Evolutionary conservation across 2,888 invertebrate genomes (phyloP), one percentile per base, ranked within the genome.

Genomic region (Uloborus plumipes): DNA sequence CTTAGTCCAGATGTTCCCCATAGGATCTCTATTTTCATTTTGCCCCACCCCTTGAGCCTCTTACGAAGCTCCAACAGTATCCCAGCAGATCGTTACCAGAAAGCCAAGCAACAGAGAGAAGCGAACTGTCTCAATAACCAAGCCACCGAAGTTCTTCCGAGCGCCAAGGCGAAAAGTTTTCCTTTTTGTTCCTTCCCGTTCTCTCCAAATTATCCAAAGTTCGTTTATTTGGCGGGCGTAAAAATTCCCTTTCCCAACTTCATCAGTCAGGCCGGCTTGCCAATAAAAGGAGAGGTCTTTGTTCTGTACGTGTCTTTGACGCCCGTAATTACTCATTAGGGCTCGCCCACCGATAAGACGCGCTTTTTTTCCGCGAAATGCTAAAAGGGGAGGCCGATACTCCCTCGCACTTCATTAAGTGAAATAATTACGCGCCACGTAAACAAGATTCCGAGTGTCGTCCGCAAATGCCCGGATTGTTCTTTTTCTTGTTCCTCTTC

Each of bases 281-380:
- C 70, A 70, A 70, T 70, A 70, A 53, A 58, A 70, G 55, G 47
- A 18, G 58, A 22, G 55, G 39, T 39, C 55, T n/a, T 55, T 16
- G 15, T n/a, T 55, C 20, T 9, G 11, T 51, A n/a, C 53, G 31
- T 70, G 70, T 58, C 58, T 70, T 70, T 70, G 70, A 70, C 70
- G 58, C 70, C 31, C 47, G 47, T 58, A 70, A 70, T 70, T 70
- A 70, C 70, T 70, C 70, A 70, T 70, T 70, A 70, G 70, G 16
- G 31, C 70, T 31, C 47, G 53, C 55, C 9, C n/a, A 20, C 18
- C 55, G n/a, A 18, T 55, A 18, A n/a, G 18, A 55, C 55, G 55
- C 20, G 39, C 39, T 39, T 39, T 67, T n/a, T 67, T 67, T 67
- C 50, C 51, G 14, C 7, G 9, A 39, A 39, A 39, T 39, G 7